phyloP scores from a whole-genome alignment of 2,888 invertebrate species.

The Athalia cordata region DNA sequence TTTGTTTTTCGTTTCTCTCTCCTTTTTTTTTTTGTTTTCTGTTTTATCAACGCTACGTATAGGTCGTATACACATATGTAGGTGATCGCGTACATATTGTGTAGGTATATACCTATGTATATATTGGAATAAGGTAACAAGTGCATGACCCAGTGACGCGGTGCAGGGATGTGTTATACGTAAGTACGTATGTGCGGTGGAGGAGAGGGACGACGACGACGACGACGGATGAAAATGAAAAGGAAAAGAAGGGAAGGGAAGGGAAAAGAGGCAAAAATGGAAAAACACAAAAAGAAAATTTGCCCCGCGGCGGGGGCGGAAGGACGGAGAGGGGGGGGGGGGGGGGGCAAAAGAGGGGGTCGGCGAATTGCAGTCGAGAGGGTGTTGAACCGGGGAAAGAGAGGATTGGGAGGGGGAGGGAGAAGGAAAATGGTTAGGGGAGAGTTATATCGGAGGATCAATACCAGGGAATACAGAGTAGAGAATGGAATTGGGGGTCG shows the following conservation, averaged over 20 bases:
- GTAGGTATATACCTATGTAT: background rate
- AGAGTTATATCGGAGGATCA: slow-evolving; percentile 41
- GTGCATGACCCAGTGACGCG: slow-evolving; percentile 45
- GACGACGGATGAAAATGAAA: background rate
- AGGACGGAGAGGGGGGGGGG: background rate
- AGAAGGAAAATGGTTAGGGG: slow-evolving; percentile 7
- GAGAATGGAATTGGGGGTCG: slow-evolving; percentile 46
- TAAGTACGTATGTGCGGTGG: background rate
- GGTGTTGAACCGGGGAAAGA: background rate
- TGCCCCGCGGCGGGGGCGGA: too few relatives aligned
- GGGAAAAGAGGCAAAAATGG: background rate
- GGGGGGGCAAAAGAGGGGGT: background rate
- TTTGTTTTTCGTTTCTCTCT: background rate
- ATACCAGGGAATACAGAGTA: slow-evolving; percentile 38
- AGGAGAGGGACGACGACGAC: background rate
- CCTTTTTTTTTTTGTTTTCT: background rate
- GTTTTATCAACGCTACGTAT: background rate
- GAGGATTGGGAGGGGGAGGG: slow-evolving; percentile 15
- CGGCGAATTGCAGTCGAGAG: background rate
- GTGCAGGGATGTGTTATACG: background rate
- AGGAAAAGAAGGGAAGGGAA: background rate
- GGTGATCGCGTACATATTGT: background rate
- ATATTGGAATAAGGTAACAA: slow-evolving; percentile 2
- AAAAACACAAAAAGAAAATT: too few relatives aligned
- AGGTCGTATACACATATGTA: too few relatives aligned